phyloP scores from a whole-genome alignment of 2,113 vertebrate genomes.

The Dasyornis broadbenti region DNA sequence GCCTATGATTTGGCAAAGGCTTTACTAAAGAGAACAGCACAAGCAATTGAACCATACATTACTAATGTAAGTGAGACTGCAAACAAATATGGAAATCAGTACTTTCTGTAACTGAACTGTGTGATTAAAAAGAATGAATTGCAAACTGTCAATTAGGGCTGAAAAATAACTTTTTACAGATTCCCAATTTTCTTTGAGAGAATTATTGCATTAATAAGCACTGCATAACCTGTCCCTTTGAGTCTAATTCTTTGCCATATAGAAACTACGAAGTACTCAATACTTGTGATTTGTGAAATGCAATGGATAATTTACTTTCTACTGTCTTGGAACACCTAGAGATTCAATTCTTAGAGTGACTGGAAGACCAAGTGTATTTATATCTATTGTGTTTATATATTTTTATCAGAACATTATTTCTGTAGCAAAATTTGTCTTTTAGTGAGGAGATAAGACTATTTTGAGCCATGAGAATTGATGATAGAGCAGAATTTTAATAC shows the following conservation, averaged over 20 bases:
- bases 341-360: neutral
- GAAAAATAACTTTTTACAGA: neutral
- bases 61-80: constrained; percentile 89
- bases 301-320: neutral
- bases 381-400: neutral
- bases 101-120: neutral
- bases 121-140: neutral
- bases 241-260: neutral
- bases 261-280: neutral
- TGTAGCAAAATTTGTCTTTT: neutral
- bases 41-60: constrained; percentile 97
- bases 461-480: neutral
- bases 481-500: neutral
- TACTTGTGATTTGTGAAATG: neutral
- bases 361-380: neutral
- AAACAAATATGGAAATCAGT: neutral
- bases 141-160: neutral
- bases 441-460: neutral
- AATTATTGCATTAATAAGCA: neutral
- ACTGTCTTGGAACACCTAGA: neutral
- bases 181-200: neutral
- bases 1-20: constrained; percentile 98
- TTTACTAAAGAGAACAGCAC: constrained; percentile 94
- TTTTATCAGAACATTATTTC: neutral
- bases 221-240: neutral